Evolutionary conservation across 1,140 invertebrate species (phyloP).

Genomic region (Drosophila tani): DNA sequence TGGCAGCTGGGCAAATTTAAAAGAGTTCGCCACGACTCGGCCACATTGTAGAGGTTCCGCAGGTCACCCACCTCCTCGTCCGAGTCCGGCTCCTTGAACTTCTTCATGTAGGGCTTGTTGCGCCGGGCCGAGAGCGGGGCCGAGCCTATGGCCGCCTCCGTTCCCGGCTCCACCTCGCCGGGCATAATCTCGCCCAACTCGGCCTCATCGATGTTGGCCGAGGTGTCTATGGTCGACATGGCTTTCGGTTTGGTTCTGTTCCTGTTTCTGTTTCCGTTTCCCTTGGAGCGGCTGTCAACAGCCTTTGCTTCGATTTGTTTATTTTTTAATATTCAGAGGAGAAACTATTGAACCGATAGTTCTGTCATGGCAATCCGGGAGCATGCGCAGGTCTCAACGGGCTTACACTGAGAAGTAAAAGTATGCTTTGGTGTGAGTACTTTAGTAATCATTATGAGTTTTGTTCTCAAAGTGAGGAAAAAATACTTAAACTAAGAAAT

Average conservation of each 20-base stretch:
- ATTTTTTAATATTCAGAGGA: slow-evolving; percentile 13
- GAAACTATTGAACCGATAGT: slow-evolving; percentile 2
- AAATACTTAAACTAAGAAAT: too few relatives aligned
- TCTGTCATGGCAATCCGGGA: slow-evolving; percentile 64
- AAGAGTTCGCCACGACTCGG: slow-evolving; percentile 71
- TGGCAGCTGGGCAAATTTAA: slow-evolving; percentile 62
- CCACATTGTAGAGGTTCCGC: slow-evolving; percentile 56
- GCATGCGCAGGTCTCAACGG: slow-evolving; percentile 48
- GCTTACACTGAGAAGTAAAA: background rate
- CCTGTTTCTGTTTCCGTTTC: background rate
- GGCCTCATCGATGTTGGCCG: background rate
- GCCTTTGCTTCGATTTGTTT: slow-evolving; percentile 6
- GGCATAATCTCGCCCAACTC: background rate
- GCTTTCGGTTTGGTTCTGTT: background rate
- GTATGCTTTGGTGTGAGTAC: too few relatives aligned
- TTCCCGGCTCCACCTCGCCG: slow-evolving; percentile 1
- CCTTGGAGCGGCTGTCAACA: background rate
- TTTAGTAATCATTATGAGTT: too few relatives aligned
- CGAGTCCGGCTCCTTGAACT: slow-evolving; percentile 60
- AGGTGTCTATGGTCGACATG: slow-evolving; percentile 1
- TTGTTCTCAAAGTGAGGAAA: too few relatives aligned
- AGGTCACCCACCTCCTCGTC: slow-evolving; percentile 60
- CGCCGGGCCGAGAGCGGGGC: background rate
- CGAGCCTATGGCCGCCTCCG: background rate
- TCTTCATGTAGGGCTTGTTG: slow-evolving; percentile 55